Conservation (phyloP, 2,888 invertebrate species). For the Eupithecia exiguata region DNA sequence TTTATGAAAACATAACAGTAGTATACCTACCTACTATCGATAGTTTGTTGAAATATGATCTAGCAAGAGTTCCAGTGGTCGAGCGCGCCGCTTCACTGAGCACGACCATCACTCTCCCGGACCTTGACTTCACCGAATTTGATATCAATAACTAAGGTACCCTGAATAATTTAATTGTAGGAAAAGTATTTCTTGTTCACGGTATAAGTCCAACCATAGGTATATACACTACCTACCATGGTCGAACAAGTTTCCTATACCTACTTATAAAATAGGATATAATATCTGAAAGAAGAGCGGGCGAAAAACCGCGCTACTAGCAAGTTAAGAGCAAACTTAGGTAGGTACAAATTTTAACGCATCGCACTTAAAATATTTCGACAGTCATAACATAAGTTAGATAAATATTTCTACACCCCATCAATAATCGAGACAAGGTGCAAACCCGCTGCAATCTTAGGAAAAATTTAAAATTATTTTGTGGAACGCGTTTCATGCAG, state of each 20-base stretch:
- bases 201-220: neutral
- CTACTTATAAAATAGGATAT: neutral
- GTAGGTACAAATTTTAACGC: neutral
- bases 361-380: slow-evolving; percentile 22
- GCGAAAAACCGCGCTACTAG: neutral
- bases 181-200: neutral
- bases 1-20: neutral
- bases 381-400: too few relatives aligned
- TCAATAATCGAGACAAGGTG: neutral
- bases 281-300: neutral
- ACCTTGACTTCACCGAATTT: slow-evolving; percentile 61
- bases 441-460: neutral
- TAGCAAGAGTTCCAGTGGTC: slow-evolving; percentile 53
- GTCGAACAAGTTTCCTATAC: neutral
- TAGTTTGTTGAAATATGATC: slow-evolving; percentile 57
- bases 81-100: slow-evolving; percentile 51
- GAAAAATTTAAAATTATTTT: slow-evolving; percentile 19
- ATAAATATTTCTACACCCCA: neutral
- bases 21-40: neutral
- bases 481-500: neutral
- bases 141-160: slow-evolving; percentile 38
- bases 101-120: slow-evolving; percentile 46
- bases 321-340: neutral
- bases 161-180: neutral
- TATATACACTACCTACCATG: too few relatives aligned